These are phyloP conservation scores for Trissolcus basalis DNA, from an alignment of 1,140 invertebrate species.

Conservation along the genomic window DNA sequence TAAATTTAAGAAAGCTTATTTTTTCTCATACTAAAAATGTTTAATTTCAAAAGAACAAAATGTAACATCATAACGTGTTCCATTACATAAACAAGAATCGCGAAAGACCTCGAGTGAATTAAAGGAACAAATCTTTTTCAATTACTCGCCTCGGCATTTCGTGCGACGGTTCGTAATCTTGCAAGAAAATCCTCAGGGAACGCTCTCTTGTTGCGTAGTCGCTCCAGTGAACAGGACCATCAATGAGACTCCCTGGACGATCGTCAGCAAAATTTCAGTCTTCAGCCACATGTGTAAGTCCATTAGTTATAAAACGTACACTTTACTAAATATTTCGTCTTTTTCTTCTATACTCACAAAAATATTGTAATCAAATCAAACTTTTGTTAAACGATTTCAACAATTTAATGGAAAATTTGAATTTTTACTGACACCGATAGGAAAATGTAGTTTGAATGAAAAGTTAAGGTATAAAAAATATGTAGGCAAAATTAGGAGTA, in stretches of 20 bases:
- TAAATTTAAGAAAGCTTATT: too few species aligned
- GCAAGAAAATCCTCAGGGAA: slow-evolving; percentile 69
- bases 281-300: slow-evolving; percentile 66
- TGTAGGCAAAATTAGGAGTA: too few species aligned
- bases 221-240: slow-evolving; percentile 70
- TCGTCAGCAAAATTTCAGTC: slow-evolving; percentile 73
- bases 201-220: slow-evolving; percentile 63
- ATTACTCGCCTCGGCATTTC: slow-evolving; percentile 64
- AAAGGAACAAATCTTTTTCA: slow-evolving; percentile 70
- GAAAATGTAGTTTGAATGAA: too few species aligned
- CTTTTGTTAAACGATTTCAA: too few species aligned
- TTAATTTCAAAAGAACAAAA: too few species aligned
- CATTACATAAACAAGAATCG: slow-evolving; percentile 33
- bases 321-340: too few species aligned
- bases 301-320: not conserved
- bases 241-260: slow-evolving; percentile 69
- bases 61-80: not conserved
- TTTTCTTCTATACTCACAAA: too few species aligned
- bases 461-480: too few species aligned
- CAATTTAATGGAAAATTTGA: too few species aligned
- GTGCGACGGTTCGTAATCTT: slow-evolving; percentile 67
- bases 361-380: too few species aligned
- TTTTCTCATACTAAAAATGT: too few species aligned
- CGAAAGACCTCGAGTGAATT: slow-evolving; percentile 39
- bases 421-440: too few species aligned